Base-by-base conservation (phyloP, 2,797 vertebrate species). In the Sebastes diploproa region DNA sequence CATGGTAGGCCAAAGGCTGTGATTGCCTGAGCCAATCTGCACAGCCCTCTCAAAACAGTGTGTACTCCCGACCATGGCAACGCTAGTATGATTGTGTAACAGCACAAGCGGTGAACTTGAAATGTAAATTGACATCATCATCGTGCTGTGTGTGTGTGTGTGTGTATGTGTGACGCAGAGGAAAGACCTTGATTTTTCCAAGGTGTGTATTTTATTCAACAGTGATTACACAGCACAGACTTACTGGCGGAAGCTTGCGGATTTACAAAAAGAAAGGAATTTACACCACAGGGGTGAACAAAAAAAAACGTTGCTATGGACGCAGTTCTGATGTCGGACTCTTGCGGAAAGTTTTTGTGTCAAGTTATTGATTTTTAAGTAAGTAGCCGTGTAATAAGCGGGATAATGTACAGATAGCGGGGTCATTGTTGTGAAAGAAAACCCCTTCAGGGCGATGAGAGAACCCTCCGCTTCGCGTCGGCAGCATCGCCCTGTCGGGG, bases 81-180 rank as follows among this genome's bases (percentile, higher is more conserved):
- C 93, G 84, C 90, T 90, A 94, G 84, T 91, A 94, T 93, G 93
- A 88, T 93, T 93, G 93, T 94, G 89, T 92, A 95, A 94, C 92
- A 90, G 82, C 88, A 91, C 91, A 85, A 83, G 90, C 88, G 88
- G 86, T 93, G 89, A 93, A 94, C 92, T 92, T 93, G 81, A 93
- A 93, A 94, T 93, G 93, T 91, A 94, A 95, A 94, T 94, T 93
- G 92, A 94, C 93, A 91, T 94, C 92, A 93, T 86, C 72, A 34
- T 55, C 66, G 62, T 27, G 61, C 50, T 72, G 55, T 52, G 29
- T 62, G 69, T 71, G 36, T 13, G 36, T 34, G 32, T 34, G 4
- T 36, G 34, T 13, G 58, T 18, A 56, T 67, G 78, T 56, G 61
- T 89, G 88, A 86, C 86, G 92, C 91, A 92, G 79, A 84, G 78